Base-by-base conservation (phyloP, 64 coral and sea anemone genomes). In the Pocillopora verrucosa region DNA sequence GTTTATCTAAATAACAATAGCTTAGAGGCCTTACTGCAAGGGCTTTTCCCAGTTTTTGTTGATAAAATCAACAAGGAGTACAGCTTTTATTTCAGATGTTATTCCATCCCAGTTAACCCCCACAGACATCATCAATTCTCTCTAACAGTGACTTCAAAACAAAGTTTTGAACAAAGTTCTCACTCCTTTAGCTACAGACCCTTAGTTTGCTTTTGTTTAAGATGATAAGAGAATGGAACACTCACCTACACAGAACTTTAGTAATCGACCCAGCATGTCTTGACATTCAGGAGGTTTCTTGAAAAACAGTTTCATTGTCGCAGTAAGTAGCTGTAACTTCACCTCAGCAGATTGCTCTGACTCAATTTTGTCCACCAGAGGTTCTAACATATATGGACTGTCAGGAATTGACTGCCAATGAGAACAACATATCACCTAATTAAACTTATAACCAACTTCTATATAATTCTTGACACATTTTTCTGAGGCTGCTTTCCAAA, bases 221-320 rank as follows among this genome's bases (percentile, higher is more conserved):
- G 41, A 51, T 51, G 41, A 51, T 4, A 51, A 51, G 41, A 51
- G 41, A 51, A 51, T 51, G 41, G 41, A 13, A 74, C 16, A 15
- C 83, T 91, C 77, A 99, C 97, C 97, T 22, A 99, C 89, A 77
- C 97, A 99, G 63, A 93, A 87, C 57, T 92, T 91, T 19, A 99
- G 56, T 20, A 99, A 79, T 59, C 91, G 77, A 13, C 97, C 97
- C 64, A 99, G 68, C 78, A 90, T 93, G n/a, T 87, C 91, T 59
- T 99, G 97, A 86, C 97, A 99, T 37, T 99, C 97, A 15, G 97
- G 88, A 65, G 97, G 97, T 69, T 80, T 95, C 81, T 95, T 99
- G 36, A 99, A 99, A 72, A 99, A 99, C 63, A 99, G 79, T 72
- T 99, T 99, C 94, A 93, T 95, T 34, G 90, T 89, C 22, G 97